Evolutionary conservation across 2,797 vertebrate genomes (phyloP).

Genomic region (Scleropages formosus): DNA sequence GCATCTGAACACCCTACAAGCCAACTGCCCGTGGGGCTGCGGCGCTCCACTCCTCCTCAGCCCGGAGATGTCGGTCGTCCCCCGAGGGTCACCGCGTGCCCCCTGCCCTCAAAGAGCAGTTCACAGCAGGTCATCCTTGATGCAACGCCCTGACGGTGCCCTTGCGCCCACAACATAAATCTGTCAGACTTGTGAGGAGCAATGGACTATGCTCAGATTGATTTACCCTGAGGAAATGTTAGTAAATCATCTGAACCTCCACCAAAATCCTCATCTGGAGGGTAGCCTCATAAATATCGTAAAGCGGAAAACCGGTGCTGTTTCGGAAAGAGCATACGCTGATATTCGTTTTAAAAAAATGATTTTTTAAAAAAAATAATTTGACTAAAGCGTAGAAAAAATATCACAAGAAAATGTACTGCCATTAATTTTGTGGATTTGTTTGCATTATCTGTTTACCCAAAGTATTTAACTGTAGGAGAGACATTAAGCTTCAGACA

Average conservation of each 20-base stretch:
- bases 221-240: neutral
- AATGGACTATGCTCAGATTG: neutral
- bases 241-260: neutral
- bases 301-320: neutral
- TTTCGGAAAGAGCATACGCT: no score
- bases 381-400: no score
- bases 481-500: neutral
- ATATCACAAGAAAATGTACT: no score
- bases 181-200: neutral
- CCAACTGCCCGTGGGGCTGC: neutral
- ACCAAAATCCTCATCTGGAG: neutral
- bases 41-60: neutral
- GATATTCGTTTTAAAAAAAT: no score
- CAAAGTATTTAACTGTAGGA: neutral
- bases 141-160: neutral
- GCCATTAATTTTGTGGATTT: no score
- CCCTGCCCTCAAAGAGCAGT: neutral
- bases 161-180: neutral
- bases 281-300: neutral
- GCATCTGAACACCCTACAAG: neutral
- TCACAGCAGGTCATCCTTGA: neutral
- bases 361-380: neutral
- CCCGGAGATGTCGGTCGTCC: neutral
- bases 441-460: no score
- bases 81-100: neutral